These are phyloP conservation scores for Polydrusus pterygomalis DNA, from an alignment of 2,888 invertebrate species.

Conservation along the genomic window DNA sequence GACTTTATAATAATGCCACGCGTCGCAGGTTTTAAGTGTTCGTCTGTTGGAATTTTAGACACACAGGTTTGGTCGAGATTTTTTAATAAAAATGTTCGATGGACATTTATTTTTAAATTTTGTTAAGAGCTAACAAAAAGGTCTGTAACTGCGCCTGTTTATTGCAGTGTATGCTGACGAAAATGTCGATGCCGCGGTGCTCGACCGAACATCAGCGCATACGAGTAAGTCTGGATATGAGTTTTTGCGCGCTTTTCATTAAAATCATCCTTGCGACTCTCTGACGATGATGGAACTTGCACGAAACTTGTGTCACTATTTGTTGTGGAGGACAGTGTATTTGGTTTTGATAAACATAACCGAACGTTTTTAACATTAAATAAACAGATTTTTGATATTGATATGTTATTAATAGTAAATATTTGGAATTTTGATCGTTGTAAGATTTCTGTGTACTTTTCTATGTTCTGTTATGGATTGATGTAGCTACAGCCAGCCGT, in stretches of 20 bases:
- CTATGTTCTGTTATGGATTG: too few species aligned
- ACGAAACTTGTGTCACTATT: slow-evolving; percentile 34
- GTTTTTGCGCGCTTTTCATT: slow-evolving; percentile 57
- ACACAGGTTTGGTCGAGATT: too few species aligned
- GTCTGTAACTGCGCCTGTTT: slow-evolving; percentile 53
- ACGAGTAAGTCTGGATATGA: slow-evolving; percentile 84
- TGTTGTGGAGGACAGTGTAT: background rate
- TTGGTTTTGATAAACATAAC: slow-evolving; percentile 5
- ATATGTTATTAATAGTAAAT: too few species aligned
- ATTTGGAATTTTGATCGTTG: too few species aligned
- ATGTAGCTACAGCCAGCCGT: too few species aligned
- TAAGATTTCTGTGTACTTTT: too few species aligned
- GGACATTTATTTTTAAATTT: background rate
- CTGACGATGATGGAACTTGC: slow-evolving; percentile 30
- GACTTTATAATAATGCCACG: too few species aligned
- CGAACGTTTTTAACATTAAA: too few species aligned
- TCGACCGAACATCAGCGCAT: slow-evolving; percentile 91
- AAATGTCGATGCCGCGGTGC: slow-evolving; percentile 90
- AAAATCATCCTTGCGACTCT: slow-evolving; percentile 54
- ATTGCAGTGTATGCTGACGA: slow-evolving; percentile 93
- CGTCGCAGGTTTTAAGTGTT: too few species aligned
- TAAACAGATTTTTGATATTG: too few species aligned
- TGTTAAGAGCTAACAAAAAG: slow-evolving; percentile 47
- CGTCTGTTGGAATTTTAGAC: too few species aligned
- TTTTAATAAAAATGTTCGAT: too few species aligned